Evolutionary conservation across 2,113 vertebrate species (phyloP).

Genomic region (Myotis brandtii): DNA sequence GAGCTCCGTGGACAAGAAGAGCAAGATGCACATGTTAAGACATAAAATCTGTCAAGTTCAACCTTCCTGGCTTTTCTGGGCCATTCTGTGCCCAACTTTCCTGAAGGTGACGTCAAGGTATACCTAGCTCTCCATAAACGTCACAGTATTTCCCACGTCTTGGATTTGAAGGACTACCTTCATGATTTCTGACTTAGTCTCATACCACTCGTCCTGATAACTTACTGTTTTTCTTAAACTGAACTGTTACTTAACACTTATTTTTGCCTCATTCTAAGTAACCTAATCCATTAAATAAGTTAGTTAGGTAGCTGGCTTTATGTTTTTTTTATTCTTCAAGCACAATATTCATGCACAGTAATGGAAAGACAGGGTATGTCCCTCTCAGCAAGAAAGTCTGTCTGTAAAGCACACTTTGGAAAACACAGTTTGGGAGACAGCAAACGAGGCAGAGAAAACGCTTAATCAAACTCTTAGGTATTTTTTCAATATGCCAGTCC

Average conservation of each 20-base stretch:
- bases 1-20: not conserved
- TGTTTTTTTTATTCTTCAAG: not conserved
- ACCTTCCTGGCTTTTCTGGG: not conserved
- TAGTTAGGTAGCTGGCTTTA: not conserved
- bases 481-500: not conserved
- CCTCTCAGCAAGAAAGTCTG: not conserved
- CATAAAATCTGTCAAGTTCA: not conserved
- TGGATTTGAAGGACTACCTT: not conserved
- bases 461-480: not conserved
- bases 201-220: not conserved
- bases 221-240: not conserved
- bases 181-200: not conserved
- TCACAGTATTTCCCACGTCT: not conserved
- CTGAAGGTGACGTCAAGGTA: not conserved
- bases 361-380: not conserved
- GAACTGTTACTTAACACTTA: slow-evolving; percentile 17
- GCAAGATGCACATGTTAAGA: not conserved
- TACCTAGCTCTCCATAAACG: not conserved
- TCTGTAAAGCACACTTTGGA: not conserved
- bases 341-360: not conserved
- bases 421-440: not conserved
- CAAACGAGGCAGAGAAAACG: not conserved
- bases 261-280: not conserved
- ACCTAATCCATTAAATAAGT: not conserved
- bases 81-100: not conserved